Percentiles rank a stretch among this genome's conserved stretches.
These are phyloP conservation scores for Ceratothoa steindachneri DNA, from an alignment of 2,888 invertebrate species.

Conservation along the genomic window DNA sequence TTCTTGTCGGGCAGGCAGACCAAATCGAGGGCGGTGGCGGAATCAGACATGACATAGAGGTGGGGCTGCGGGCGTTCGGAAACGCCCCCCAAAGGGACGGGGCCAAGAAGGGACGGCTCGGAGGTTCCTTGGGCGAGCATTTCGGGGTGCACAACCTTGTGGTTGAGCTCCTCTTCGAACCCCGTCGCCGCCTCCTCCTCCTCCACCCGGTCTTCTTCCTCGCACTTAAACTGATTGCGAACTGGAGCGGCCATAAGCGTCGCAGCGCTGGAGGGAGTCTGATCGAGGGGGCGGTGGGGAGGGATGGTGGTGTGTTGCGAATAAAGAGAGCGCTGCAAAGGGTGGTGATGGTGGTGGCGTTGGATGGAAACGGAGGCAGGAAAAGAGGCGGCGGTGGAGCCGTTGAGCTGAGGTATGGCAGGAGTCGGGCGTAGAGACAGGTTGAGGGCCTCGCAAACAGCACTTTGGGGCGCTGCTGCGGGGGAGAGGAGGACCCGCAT, in stretches of 20 bases:
- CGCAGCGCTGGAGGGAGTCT: constrained; percentile 16
- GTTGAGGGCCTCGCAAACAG: constrained; percentile 48
- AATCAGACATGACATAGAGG: constrained; percentile 4
- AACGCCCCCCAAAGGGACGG: too few relatives aligned
- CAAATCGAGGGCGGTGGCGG: not conserved
- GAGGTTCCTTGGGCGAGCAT: constrained; percentile 21
- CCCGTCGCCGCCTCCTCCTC: constrained; percentile 1
- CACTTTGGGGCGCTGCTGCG: constrained; percentile 16
- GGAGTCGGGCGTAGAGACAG: constrained; percentile 41
- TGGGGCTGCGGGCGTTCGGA: too few relatives aligned
- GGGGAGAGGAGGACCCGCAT: constrained; percentile 11
- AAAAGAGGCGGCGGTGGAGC: not conserved
- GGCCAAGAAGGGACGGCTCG: constrained; percentile 14
- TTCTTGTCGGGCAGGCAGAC: not conserved
- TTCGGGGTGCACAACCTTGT: constrained; percentile 68
- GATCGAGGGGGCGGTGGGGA: too few relatives aligned
- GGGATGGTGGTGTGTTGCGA: constrained; percentile 24
- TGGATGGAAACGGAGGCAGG: constrained; percentile 33
- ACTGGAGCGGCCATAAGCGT: not conserved
- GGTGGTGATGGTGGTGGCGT: constrained; percentile 13
- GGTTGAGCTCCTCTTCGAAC: constrained; percentile 47
- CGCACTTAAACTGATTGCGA: not conserved
- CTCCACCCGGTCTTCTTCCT: too few relatives aligned
- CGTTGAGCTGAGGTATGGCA: constrained; percentile 28
- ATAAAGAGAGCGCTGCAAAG: constrained; percentile 12